A percentile compares a stretch with the other conserved stretches of the same genome.
phyloP scores from a whole-genome alignment of 2,113 vertebrate genomes.

The Cottus gobio region DNA sequence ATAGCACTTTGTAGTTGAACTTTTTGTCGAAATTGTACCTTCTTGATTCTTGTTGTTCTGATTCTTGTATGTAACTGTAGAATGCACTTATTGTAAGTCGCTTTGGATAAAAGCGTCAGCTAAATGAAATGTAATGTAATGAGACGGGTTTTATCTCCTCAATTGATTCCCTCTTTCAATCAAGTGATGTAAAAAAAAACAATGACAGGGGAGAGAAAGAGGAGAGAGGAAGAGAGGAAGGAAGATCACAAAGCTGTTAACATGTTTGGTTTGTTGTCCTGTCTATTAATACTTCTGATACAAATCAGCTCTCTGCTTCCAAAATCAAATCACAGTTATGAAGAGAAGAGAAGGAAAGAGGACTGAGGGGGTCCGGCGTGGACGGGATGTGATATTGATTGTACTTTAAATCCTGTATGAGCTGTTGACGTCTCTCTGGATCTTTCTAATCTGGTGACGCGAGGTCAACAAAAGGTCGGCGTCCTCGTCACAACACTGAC shows the following conservation, averaged over 20 bases:
- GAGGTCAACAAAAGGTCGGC: not conserved
- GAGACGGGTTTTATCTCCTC: too few species aligned
- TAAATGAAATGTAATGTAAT: too few species aligned
- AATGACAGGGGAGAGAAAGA: not conserved
- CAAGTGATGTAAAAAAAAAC: slow-evolving; percentile 1
- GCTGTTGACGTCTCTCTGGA: not conserved
- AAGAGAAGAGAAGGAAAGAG: not conserved
- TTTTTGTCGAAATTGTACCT: too few species aligned
- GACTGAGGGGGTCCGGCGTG: not conserved
- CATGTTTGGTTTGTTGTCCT: not conserved
- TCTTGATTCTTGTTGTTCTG: too few species aligned
- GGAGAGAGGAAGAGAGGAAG: not conserved
- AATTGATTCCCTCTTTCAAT: too few species aligned
- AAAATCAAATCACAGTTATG: too few species aligned
- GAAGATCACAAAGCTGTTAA: slow-evolving; percentile 14
- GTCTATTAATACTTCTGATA: slow-evolving; percentile 18
- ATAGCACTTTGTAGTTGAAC: too few species aligned
- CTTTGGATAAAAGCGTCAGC: too few species aligned
- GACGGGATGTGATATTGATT: not conserved
- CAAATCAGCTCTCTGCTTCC: too few species aligned
- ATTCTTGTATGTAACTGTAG: too few species aligned
- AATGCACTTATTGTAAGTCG: too few species aligned
- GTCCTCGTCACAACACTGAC: not conserved
- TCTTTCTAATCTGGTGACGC: not conserved
- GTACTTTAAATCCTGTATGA: not conserved